Percentiles rank a stretch among this genome's conserved stretches.
These are phyloP conservation scores for Cephus pygmeus DNA, from an alignment of 2,888 invertebrate species.

Conservation along the genomic window DNA sequence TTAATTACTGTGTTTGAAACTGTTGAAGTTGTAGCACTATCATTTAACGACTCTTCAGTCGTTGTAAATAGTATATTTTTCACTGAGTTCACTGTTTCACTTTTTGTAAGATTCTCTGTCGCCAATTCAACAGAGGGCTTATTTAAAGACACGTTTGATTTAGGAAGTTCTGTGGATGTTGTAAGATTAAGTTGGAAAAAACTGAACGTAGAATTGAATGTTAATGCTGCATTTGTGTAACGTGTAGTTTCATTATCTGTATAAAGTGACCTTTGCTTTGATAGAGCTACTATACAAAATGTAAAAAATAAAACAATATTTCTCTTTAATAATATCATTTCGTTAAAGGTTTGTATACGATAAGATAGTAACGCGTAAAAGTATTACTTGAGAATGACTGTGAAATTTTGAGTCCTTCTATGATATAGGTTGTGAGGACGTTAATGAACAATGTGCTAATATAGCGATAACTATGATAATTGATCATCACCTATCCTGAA, in stretches of 20 bases:
- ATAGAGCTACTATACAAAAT: background rate
- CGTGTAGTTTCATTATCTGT: background rate
- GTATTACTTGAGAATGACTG: background rate
- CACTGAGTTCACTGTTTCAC: background rate
- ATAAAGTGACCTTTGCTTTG: background rate
- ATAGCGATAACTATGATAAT: background rate
- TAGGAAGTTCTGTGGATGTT: background rate
- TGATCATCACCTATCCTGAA: background rate
- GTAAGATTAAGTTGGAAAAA: background rate
- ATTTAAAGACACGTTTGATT: background rate
- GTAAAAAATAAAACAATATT: background rate
- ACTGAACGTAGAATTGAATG: background rate
- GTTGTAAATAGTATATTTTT: background rate
- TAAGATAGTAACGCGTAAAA: background rate
- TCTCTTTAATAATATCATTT: conserved; percentile 1
- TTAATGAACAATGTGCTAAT: background rate
- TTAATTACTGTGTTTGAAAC: background rate
- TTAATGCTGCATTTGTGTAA: background rate
- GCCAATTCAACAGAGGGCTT: background rate
- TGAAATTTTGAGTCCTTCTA: background rate
- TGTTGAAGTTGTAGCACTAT: background rate
- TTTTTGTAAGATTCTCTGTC: background rate
- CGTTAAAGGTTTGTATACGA: background rate
- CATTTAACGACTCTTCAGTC: background rate
- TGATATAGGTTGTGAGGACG: background rate